Conservation (phyloP, 2,888 invertebrate species). For the Fissipunctia ypsillon region DNA sequence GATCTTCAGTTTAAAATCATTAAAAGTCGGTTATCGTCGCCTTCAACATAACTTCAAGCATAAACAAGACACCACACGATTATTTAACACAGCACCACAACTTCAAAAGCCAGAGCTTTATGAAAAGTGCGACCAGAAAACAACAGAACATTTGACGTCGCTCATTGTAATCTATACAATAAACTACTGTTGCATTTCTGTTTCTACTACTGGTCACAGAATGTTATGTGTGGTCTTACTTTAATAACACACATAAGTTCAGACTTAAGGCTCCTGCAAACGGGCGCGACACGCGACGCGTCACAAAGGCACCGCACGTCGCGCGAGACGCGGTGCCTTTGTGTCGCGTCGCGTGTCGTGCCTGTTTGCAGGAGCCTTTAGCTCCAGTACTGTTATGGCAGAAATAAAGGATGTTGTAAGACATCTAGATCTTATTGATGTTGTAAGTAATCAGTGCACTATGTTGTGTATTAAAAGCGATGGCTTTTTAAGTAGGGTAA, state of each 20-base stretch:
- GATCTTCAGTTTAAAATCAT: too few species aligned
- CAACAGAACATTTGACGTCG: conserved; percentile 14
- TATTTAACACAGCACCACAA: background rate
- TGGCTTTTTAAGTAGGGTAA: too few species aligned
- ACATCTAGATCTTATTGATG: background rate
- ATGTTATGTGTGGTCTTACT: conserved; percentile 21
- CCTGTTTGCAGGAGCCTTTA: too few species aligned
- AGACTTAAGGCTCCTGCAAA: too few species aligned
- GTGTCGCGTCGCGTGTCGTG: too few species aligned
- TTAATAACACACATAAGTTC: conserved; percentile 51
- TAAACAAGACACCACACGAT: background rate
- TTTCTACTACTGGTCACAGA: background rate
- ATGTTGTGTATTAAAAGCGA: too few species aligned
- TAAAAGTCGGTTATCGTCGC: too few species aligned
- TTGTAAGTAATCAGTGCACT: too few species aligned
- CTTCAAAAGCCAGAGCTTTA: background rate
- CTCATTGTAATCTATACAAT: conserved; percentile 48
- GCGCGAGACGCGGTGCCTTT: too few species aligned
- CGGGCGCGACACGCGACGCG: too few species aligned
- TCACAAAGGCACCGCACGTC: too few species aligned
- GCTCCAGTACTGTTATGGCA: conserved; percentile 9
- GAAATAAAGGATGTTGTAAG: conserved; percentile 8
- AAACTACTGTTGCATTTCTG: conserved; percentile 32
- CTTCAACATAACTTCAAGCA: too few species aligned
- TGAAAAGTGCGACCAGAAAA: conserved; percentile 11